Evolutionary conservation across 1,140 invertebrate genomes (phyloP).

Genomic region (Acromyrmex charruanus): DNA sequence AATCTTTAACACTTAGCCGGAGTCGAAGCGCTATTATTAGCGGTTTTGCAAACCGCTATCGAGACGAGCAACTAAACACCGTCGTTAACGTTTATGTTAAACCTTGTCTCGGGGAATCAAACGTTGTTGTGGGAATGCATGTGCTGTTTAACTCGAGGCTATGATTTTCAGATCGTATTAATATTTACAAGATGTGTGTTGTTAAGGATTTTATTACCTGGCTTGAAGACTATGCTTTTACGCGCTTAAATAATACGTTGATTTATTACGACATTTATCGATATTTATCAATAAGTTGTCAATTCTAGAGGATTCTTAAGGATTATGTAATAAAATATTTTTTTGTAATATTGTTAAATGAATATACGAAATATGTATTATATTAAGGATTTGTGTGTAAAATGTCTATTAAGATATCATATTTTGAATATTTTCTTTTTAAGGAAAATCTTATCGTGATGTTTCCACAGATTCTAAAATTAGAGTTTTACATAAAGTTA

Average conservation of each 20-base stretch:
- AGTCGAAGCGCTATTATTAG: conserved; percentile 21
- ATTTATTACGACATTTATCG: neutral
- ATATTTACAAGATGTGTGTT: neutral
- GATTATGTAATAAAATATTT: neutral
- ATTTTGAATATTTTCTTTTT: neutral
- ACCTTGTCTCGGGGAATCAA: neutral
- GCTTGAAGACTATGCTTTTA: neutral
- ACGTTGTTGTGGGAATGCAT: neutral
- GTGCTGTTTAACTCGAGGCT: neutral
- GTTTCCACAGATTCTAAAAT: neutral
- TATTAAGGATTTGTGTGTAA: neutral
- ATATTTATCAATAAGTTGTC: neutral
- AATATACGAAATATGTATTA: neutral
- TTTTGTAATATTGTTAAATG: neutral
- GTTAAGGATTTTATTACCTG: conserved; percentile 16
- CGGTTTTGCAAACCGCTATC: conserved; percentile 10
- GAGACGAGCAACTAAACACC: neutral
- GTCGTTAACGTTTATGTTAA: conserved; percentile 48
- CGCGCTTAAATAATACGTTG: neutral
- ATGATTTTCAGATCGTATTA: neutral
- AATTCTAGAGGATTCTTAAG: neutral
- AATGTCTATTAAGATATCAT: neutral
- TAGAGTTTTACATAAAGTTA: no score
- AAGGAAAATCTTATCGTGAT: neutral
- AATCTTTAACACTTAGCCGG: conserved; percentile 30